Conservation (phyloP, 2,797 vertebrate genomes). For the Scleropages formosus region DNA sequence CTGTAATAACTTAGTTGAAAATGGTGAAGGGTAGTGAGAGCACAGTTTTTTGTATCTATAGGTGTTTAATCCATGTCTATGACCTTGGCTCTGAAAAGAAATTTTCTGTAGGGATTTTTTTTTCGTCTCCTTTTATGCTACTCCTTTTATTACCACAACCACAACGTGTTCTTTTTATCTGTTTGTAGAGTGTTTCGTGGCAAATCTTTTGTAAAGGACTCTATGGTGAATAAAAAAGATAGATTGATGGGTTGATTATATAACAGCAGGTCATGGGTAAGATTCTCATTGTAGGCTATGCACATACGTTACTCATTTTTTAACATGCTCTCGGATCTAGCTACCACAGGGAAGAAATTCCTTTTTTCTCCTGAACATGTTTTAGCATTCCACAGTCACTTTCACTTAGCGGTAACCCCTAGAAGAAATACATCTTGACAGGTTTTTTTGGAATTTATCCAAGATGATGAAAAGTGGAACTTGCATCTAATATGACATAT, state of each 20-base stretch:
- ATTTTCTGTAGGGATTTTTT: not conserved
- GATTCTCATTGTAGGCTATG: not conserved
- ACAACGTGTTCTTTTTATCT: not conserved
- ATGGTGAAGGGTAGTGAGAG: too few species aligned
- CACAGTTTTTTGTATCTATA: too few species aligned
- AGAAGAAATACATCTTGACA: not conserved
- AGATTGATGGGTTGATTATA: constrained; percentile 9
- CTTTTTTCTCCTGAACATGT: constrained; percentile 5
- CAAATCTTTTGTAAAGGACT: not conserved
- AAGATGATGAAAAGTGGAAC: constrained; percentile 1
- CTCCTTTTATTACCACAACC: constrained; percentile 11
- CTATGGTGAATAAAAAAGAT: constrained; percentile 2
- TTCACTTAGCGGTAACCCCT: not conserved
- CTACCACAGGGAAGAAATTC: constrained; percentile 9
- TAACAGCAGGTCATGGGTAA: not conserved
- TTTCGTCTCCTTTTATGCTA: constrained; percentile 14
- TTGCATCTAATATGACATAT: not conserved
- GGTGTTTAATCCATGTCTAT: not conserved
- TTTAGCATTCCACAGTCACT: not conserved
- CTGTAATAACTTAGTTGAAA: too few species aligned
- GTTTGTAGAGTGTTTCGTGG: constrained; percentile 17
- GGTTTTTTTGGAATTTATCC: not conserved
- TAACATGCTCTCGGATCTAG: not conserved
- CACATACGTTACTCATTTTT: not conserved
- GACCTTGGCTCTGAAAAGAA: not conserved